These are phyloP conservation scores for Lasioglossum leucozonium DNA, from an alignment of 2,888 invertebrate genomes.

Conservation along the genomic window DNA sequence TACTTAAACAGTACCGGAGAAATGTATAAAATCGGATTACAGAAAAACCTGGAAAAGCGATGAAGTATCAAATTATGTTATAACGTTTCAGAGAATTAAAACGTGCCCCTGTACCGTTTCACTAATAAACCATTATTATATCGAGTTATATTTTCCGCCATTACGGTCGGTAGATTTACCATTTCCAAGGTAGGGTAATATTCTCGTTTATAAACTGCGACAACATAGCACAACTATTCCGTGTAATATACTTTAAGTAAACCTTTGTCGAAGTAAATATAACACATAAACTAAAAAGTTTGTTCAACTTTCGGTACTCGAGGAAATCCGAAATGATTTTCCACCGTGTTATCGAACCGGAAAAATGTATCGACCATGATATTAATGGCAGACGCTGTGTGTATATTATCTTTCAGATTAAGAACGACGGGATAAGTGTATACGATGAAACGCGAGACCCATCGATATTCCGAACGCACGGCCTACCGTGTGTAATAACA, in stretches of 20 bases:
- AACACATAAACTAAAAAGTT: too few species aligned
- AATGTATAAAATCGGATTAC: neutral
- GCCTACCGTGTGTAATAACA: conserved; percentile 52
- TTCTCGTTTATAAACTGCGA: neutral
- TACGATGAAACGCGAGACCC: conserved; percentile 1
- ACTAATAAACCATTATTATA: neutral
- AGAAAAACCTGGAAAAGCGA: neutral
- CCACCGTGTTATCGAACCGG: neutral
- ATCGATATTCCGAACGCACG: conserved; percentile 47
- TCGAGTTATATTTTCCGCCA: neutral
- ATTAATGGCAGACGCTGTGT: neutral
- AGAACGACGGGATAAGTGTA: neutral
- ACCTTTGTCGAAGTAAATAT: neutral
- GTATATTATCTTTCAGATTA: conserved; percentile 22
- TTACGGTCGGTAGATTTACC: neutral
- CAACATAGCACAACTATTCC: neutral
- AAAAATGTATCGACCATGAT: neutral
- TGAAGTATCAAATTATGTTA: neutral
- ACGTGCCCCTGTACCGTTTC: neutral
- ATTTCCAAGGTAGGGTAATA: neutral
- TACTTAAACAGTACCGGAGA: neutral
- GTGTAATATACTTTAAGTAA: neutral
- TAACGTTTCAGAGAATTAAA: neutral
- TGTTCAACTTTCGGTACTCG: too few species aligned
- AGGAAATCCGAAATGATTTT: too few species aligned